phyloP scores from a whole-genome alignment of 2,888 invertebrate species.

The Exocentrus adspersus region DNA sequence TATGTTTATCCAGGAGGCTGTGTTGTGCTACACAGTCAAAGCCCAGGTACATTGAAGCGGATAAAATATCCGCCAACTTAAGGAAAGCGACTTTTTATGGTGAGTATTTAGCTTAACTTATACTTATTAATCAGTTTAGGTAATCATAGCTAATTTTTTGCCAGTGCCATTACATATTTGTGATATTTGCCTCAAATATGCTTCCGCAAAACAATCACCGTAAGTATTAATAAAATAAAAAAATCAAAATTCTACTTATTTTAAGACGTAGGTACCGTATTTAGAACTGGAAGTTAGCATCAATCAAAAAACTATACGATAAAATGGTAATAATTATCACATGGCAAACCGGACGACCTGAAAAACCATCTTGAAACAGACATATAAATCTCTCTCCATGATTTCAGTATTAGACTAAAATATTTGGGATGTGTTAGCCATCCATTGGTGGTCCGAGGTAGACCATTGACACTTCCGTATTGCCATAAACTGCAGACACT shows the following conservation, averaged over 20 bases:
- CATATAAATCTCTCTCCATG: conserved; percentile 44
- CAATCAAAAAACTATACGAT: conserved; percentile 34
- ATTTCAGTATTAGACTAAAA: conserved; percentile 32
- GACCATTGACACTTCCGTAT: conserved; percentile 99
- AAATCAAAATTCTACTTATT: not conserved
- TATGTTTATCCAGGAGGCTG: too few species aligned
- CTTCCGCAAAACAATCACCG: not conserved
- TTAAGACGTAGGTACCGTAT: not conserved
- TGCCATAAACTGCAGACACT: conserved; percentile 98
- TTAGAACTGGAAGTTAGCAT: conserved; percentile 38
- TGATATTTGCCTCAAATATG: conserved; percentile 9
- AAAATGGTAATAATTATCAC: conserved; percentile 57
- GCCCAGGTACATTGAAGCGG: too few species aligned
- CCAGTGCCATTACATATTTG: not conserved
- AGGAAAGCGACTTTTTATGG: too few species aligned
- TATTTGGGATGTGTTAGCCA: conserved; percentile 73
- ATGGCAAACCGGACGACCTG: conserved; percentile 63
- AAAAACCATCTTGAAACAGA: conserved; percentile 47
- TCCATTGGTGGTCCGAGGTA: conserved; percentile 96
- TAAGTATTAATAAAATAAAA: too few species aligned
- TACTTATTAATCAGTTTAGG: too few species aligned
- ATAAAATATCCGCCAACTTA: too few species aligned
- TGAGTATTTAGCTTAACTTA: too few species aligned
- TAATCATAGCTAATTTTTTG: too few species aligned
- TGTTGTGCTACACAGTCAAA: too few species aligned